Evolutionary conservation across 2,113 vertebrate genomes (phyloP).

Genomic region (Anthoscopus minutus): DNA sequence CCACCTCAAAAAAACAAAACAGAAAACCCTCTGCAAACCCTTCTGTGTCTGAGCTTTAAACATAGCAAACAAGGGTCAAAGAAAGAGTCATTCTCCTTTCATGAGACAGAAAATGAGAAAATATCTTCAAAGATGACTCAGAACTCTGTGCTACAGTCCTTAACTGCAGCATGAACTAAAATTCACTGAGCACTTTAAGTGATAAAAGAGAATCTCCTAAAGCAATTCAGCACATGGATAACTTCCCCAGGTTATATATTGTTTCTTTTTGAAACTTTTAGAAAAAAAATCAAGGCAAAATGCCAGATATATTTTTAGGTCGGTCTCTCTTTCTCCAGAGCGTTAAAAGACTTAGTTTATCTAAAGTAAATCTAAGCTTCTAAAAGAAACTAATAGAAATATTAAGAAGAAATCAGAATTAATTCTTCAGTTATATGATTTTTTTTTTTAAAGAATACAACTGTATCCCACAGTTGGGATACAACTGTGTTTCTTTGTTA

Average conservation of each 20-base stretch:
- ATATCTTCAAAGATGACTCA: neutral
- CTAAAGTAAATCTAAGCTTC: neutral
- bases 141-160: neutral
- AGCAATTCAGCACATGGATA: neutral
- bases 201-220: neutral
- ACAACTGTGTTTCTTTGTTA: neutral
- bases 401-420: neutral
- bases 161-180: neutral
- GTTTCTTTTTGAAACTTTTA: neutral
- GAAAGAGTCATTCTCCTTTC: neutral
- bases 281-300: neutral
- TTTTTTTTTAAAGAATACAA: neutral
- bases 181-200: neutral
- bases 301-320: neutral
- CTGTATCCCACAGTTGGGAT: too few relatives aligned
- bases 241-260: neutral
- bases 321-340: neutral
- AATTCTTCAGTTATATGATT: neutral
- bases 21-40: neutral
- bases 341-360: neutral
- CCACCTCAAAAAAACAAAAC: neutral
- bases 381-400: neutral
- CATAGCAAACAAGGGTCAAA: neutral
- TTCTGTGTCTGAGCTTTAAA: neutral
- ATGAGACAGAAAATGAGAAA: neutral